Evolutionary conservation across 2,113 vertebrate species (phyloP), one percentile per base, ranked within the genome.

Genomic region (Anhinga anhinga): DNA sequence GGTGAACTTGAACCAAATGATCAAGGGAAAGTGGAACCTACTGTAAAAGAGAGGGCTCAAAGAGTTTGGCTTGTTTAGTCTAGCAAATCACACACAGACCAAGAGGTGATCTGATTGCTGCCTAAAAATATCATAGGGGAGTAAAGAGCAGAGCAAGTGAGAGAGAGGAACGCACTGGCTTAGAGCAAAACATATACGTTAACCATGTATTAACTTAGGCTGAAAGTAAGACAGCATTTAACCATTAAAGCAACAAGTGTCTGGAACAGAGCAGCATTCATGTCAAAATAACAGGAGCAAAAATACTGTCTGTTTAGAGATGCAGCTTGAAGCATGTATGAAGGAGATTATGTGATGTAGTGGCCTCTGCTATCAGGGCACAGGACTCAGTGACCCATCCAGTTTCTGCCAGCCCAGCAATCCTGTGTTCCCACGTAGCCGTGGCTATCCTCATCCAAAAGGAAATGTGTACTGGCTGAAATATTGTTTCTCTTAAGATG

Each of bases 21-120:
- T 78, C 8, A 44, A 81, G 62, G 61, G 62, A 9, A 84, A 76
- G 7, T 10, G 14, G 36, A 65, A 63, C 1, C 3, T 17, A 5
- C 42, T 55, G 20, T 23, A 34, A 22, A 36, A 88, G 73, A 61
- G 44, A 45, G 44, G 34, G 32, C 16, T 38, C 67, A 74, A 67
- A 71, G 66, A 87, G 62, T 80, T 80, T 88, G 90, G 15, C 73
- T 93, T 92, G 82, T 94, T 95, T 85, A 93, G 86, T 88, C 91
- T 93, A 76, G 77, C 47, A 93, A 70, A 73, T 90, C 80, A 70
- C 82, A 88, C 80, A 70, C 82, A 88, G 76, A 62, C 49, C 36
- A 45, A 50, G 86, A 83, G 62, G 73, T 2, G 3, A 74, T 50
- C 23, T 89, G 86, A 84, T 87, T 86, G 77, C 77, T 89, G 69